A percentile compares a stretch with the other conserved stretches of the same genome.
phyloP scores from a whole-genome alignment of 2,797 vertebrate species.

The Malacoraja senta region DNA sequence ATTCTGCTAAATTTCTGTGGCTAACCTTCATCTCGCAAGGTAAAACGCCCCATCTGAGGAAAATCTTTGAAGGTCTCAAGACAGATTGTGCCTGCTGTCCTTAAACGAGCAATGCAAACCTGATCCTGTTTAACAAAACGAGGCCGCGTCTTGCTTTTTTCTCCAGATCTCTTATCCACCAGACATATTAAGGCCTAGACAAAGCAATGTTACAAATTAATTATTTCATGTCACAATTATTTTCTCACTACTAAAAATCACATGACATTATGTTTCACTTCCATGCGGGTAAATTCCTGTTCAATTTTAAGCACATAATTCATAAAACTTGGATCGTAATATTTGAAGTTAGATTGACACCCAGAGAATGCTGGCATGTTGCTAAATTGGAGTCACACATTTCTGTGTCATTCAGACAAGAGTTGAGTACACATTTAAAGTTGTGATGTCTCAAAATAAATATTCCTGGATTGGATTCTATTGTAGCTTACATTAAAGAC shows the following conservation, averaged over 20 bases:
- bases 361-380: background rate
- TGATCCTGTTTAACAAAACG: slow-evolving; percentile 98
- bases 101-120: slow-evolving; percentile 90
- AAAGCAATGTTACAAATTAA: slow-evolving; percentile 37
- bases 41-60: slow-evolving; percentile 97
- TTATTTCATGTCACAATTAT: background rate
- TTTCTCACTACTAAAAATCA: background rate
- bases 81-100: slow-evolving; percentile 93
- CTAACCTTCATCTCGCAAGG: slow-evolving; percentile 91
- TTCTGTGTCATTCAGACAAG: background rate
- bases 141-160: slow-evolving; percentile 89
- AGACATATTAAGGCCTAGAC: slow-evolving; percentile 92
- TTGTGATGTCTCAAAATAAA: background rate
- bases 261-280: background rate
- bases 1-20: too few species aligned
- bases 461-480: background rate
- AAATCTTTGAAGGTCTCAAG: slow-evolving; percentile 98
- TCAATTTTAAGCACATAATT: background rate
- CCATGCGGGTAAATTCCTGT: background rate
- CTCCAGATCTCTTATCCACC: slow-evolving; percentile 94
- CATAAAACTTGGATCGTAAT: background rate
- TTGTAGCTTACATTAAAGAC: background rate
- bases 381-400: background rate
- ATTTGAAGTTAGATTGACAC: background rate
- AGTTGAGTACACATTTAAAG: background rate